These are phyloP conservation scores for Drosophila ohnishii DNA, from an alignment of 1,140 invertebrate species.

Conservation along the genomic window DNA sequence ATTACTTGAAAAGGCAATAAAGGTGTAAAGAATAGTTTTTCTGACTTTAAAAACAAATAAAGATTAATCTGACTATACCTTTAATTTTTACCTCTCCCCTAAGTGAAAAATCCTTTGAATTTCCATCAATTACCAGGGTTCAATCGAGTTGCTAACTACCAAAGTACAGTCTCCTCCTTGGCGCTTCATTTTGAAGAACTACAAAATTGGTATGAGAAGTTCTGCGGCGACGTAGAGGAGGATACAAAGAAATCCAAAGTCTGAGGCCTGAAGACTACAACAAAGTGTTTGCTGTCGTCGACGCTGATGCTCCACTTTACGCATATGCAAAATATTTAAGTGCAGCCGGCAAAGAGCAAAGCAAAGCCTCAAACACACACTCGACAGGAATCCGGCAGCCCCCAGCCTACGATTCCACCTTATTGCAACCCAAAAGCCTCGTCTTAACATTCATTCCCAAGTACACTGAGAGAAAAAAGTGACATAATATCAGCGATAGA, in stretches of 20 bases:
- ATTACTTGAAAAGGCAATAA: background rate
- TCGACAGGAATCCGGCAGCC: constrained; percentile 32
- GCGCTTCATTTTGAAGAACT: constrained; percentile 24
- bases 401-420: constrained; percentile 1
- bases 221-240: background rate
- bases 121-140: constrained; percentile 14
- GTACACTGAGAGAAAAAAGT: background rate
- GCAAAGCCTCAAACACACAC: constrained; percentile 62
- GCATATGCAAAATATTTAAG: constrained; percentile 80
- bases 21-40: background rate
- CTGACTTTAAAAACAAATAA: background rate
- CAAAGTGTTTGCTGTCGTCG: constrained; percentile 59
- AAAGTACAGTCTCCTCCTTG: constrained; percentile 13
- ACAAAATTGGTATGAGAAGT: constrained; percentile 41
- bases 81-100: background rate
- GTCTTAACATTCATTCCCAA: background rate
- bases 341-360: constrained; percentile 76
- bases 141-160: constrained; percentile 20
- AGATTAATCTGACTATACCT: background rate
- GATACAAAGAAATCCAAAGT: constrained; percentile 20
- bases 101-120: background rate
- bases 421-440: constrained; percentile 4
- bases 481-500: background rate
- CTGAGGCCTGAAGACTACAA: constrained; percentile 38
- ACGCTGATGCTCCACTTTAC: constrained; percentile 64